Base-by-base conservation (phyloP, 2,797 vertebrate genomes). In the Sternarchorhynchus goeldii region DNA sequence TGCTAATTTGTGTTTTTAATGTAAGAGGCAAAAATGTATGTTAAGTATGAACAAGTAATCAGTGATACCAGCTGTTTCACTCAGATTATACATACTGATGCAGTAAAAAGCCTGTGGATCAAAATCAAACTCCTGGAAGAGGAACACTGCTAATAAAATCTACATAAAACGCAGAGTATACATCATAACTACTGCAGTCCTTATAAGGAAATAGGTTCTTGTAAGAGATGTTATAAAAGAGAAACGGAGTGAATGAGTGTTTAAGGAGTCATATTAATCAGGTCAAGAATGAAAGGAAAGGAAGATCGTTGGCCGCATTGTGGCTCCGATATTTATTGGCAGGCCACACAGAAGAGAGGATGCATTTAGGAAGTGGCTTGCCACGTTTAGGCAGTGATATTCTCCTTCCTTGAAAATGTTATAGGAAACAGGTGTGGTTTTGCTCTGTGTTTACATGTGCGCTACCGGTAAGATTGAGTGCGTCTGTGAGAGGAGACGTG, bases 341-440 rank as follows among this genome's bases (percentile, higher is more conserved):
- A 81, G 80, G 83, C 74, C 53, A 10, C 36, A 82, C 75, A 85
- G 68, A 82, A 81, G 70, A 64, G 6, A 25, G 67, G 41, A 76
- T 31, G 78, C 53, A 67, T 86, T 84, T 85, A 85, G 90, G 87
- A 90, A 90, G 86, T 81, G 79, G 77, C 87, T 76, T 64, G 73
- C 31, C 77, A 59, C 71, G 67, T 57, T 6, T 80, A 66, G 58
- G 41, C 34, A 84, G 85, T 86, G 88, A 89, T 92, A 89, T 90
- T 86, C 50, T 82, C 85, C 88, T 73, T 74, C 77, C 55, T 76
- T 69, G 79, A 85, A 81, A 81, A 75, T 71, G 39, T 41, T 29
- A 2, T 29, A 60, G 68, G 68, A 75, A 71, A 62, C 25, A 62
- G 58, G 17, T 58, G 14, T 12, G 45, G 45, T 58, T 57, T 12